Base-by-base conservation (phyloP, 1,140 invertebrate genomes). In the Pseudomyrmex gracilis region DNA sequence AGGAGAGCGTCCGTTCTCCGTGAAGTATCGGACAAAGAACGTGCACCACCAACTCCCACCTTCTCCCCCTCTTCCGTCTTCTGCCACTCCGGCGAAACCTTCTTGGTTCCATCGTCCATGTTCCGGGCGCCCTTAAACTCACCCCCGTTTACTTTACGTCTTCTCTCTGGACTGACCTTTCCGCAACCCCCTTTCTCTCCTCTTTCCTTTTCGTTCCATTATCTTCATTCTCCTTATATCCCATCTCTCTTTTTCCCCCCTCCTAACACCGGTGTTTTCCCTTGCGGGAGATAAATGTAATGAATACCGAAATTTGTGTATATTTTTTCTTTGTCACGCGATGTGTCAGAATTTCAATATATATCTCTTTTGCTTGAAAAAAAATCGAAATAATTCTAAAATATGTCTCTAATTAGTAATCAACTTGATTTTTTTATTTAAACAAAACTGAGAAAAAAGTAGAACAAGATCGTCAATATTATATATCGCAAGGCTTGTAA, bases 21-120 rank as follows among this genome's bases (percentile, higher is more conserved):
- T 92, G 87, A 92, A 93, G 91, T 93, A 93, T 93, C 90, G 91
- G 90, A 93, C 92, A 93, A 93, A 93, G 92, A 93, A 93, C 89
- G 83, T 83, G 76, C 82, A 83, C 63, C 73, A 83, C 84, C 83
- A 85, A 78, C 63, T 84, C 47, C 64, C 53, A 43, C 13, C 15
- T 8, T 60, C 63, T 73, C 70, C n/a, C 51, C 47, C 2, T 22
- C 47, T 24, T 1, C 61, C 61, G 43, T 57, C 76, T 51, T 47
- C 55, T n/a, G 66, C 20, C 66, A 13, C 53, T 70, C 43, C 22
- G 55, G 66, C 51, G 60, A 76, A 34, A 86, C 73, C 85, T 83
- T 82, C 85, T 61, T 86, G 22, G 45, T 71, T 73, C 43, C 43
- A 24, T 58, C 74, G 20, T 34, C 58, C 22, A 9, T 84, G 45